Conservation (phyloP, 2,888 invertebrate genomes). For the Tetrapedia diversipes region DNA sequence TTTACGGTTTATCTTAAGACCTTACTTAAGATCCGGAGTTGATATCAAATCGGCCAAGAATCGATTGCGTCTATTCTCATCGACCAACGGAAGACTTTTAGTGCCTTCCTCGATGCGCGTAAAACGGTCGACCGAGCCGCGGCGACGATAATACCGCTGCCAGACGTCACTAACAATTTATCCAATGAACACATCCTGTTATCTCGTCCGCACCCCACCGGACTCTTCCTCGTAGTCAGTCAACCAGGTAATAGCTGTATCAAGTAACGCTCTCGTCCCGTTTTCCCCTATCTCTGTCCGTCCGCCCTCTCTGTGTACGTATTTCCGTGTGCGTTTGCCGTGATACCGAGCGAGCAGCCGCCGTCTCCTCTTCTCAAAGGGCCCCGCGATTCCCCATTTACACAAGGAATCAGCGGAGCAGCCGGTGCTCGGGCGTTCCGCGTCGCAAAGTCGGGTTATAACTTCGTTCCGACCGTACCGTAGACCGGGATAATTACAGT, state of each 20-base stretch:
- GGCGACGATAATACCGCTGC: constrained; percentile 44
- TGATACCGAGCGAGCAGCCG: background rate
- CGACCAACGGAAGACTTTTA: constrained; percentile 34
- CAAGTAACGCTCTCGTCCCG: constrained; percentile 18
- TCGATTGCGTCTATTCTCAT: constrained; percentile 39
- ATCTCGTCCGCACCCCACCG: constrained; percentile 49
- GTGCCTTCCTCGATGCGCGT: constrained; percentile 59
- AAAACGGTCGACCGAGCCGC: constrained; percentile 37
- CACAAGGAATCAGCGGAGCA: background rate
- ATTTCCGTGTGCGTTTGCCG: background rate
- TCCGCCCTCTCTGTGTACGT: background rate
- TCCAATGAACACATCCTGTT: constrained; percentile 64
- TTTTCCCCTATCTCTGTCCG: background rate
- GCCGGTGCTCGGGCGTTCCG: background rate
- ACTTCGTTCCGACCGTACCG: background rate
- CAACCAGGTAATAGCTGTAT: constrained; percentile 55
- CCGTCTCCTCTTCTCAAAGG: background rate
- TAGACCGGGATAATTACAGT: background rate
- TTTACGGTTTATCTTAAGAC: too few relatives aligned
- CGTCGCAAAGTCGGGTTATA: background rate
- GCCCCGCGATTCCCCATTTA: background rate
- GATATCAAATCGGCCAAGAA: constrained; percentile 42
- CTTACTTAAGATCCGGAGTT: too few relatives aligned
- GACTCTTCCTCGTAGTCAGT: constrained; percentile 36
- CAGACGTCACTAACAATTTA: constrained; percentile 63